phyloP scores from a whole-genome alignment of 2,113 vertebrate species.

The Collichthys lucidus region DNA sequence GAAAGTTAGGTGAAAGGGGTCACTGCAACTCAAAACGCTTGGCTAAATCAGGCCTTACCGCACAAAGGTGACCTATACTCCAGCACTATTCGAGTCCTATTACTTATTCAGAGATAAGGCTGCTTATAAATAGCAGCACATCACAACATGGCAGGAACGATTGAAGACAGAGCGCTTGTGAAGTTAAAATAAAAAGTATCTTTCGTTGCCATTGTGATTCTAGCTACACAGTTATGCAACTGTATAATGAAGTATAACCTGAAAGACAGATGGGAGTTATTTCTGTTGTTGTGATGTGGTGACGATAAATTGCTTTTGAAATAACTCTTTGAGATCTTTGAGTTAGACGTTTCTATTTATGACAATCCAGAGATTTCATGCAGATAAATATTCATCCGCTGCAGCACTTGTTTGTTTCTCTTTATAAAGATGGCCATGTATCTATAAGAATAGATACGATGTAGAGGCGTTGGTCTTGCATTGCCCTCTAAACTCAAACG shows the following conservation, averaged over 20 bases:
- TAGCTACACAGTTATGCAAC: neutral
- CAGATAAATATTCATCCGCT: neutral
- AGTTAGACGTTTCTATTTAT: neutral
- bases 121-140: constrained; percentile 56
- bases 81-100: constrained; percentile 20
- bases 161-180: constrained; percentile 5
- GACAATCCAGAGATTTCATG: constrained; percentile 5
- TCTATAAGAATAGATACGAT: constrained; percentile 18
- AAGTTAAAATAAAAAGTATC: constrained; percentile 13
- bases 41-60: neutral
- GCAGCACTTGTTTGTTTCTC: neutral
- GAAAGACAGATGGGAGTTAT: neutral
- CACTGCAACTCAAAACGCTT: constrained; percentile 1
- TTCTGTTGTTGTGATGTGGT: neutral
- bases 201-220: constrained; percentile 14
- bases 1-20: neutral
- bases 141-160: constrained; percentile 34
- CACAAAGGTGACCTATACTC: constrained; percentile 50
- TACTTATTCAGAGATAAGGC: constrained; percentile 48
- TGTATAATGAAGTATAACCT: neutral
- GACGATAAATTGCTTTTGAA: neutral
- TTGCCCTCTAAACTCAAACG: constrained; percentile 5
- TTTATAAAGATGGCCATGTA: constrained; percentile 22
- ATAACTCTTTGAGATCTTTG: neutral
- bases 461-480: constrained; percentile 7